phyloP scores from a whole-genome alignment of 37 sponge, comb jelly and placozoan species.

The Aphrocallistes beatrix region DNA sequence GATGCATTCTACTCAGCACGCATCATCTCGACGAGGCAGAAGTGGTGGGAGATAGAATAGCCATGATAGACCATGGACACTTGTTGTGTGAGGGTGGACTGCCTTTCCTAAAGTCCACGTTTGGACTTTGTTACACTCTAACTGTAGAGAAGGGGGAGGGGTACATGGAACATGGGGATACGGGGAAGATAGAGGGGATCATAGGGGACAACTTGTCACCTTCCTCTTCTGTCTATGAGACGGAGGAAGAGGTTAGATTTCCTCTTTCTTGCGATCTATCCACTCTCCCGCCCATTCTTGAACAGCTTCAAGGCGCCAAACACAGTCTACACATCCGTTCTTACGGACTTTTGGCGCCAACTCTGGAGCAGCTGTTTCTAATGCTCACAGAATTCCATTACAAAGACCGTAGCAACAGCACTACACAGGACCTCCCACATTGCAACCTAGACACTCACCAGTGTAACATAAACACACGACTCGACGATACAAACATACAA shows the following conservation, averaged over 20 bases:
- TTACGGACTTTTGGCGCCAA: not conserved
- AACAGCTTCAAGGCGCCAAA: not conserved
- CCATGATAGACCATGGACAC: not conserved
- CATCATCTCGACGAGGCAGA: slow-evolving; percentile 99
- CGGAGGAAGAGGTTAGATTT: not conserved
- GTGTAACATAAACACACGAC: no score
- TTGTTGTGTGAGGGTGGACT: not conserved
- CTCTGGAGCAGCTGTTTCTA: not conserved
- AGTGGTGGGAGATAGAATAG: not conserved
- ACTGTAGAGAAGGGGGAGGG: not conserved
- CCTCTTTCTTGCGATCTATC: not conserved
- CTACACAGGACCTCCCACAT: not conserved
- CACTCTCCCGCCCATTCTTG: not conserved
- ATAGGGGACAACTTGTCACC: not conserved
- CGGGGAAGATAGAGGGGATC: not conserved
- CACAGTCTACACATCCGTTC: not conserved
- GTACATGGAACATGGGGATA: not conserved
- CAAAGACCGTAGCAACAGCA: not conserved
- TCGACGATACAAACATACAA: not conserved
- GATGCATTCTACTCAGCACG: slow-evolving; percentile 80
- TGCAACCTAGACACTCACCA: no score
- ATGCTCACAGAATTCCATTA: not conserved
- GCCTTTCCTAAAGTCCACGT: not conserved
- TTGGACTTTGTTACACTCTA: not conserved
- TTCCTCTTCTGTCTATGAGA: not conserved